Evolutionary conservation across 92 coral and sea anemone species (phyloP), one percentile per base, ranked within the genome.

Genomic region (Porites divaricata): DNA sequence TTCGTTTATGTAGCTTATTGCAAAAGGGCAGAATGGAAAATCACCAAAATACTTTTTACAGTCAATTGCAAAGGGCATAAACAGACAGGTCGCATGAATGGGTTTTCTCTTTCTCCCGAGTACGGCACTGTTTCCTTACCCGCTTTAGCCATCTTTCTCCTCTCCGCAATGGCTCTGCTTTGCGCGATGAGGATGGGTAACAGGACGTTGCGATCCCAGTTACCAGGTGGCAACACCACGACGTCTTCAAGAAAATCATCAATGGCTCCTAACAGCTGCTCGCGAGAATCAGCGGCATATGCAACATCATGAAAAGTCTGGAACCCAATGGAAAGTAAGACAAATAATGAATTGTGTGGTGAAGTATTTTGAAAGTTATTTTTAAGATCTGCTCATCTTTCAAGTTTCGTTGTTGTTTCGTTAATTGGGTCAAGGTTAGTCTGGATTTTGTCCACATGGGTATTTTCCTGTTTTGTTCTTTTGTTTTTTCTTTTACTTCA

Each of bases 261-360:
- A 21, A 96, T 95, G 52, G 99, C 97, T 14, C 73, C 73, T 64
- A 96, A 59, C 74, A 96, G 81, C 16, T 96, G 93, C 84, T 91
- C 99, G 58, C 96, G 93, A 22, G 93, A 87, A 13, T 93, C 96
- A 12, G 99, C 98, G 19, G 81, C 35, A 89, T 96, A 96, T 35
- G 99, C 99, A 80, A 96, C 80, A 88, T 93, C 98, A 81, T 96
- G 99, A 53, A 96, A 96, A 24, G 92, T 92, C 98, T 95, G 66
- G 59, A 87, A 67, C 19, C 25, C 4, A 10, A 35, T 35, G 45
- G 45, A 35, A 35, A 35, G 45, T 5, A 35, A 35, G 45, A 35
- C 45, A 35, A 35, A 35, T 35, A 5, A 35, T 4, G 45, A 35
- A 35, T 35, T 35, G 45, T 35, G 45, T 35, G 3, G 45, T 35